Base-by-base conservation (phyloP, 2,888 invertebrate genomes). In the Crossocerus cetratus region DNA sequence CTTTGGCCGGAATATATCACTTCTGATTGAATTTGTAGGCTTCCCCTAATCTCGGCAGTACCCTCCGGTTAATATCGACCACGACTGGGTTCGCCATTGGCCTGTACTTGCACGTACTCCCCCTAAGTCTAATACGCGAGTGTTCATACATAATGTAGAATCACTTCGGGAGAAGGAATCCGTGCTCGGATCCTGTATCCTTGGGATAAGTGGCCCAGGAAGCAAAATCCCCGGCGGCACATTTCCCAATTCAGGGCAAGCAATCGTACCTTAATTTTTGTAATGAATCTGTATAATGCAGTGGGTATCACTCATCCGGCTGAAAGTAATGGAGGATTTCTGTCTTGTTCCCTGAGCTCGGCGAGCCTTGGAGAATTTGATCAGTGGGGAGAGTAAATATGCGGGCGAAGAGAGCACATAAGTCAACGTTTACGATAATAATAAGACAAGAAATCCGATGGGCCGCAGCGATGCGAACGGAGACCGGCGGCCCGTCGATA, bases 401-500 rank as follows among this genome's bases (percentile, higher is more conserved):
- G 49, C 49, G 13, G 18, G 21, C 43, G 53, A 57, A 21, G 8
- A 0, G 20, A 5, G 44, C 61, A 20, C n/a, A 49, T 49, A 49
- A 49, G 16, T 49, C 49, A 16, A 57, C 22, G 23, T 13, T 58
- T 16, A 23, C 16, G 11, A 32, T 14, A 58, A 49, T 45, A 0
- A 49, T 45, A 0, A 45, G 53, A 22, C 20, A 22, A 22, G 49
- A 13, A 42, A 53, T 18, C 0, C 21, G 18, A 32, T 2, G 23
- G 2, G 54, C 23, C 22, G 55, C 16, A 49, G 45, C 14, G 49
- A 16, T 45, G 63, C 45, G 53, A 32, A 32, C 60, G 53, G 32
- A 23, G 0, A 53, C 45, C 57, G 73, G 71, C 76, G 71, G 59
- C 62, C 69, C 67, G 67, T 63, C 80, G 73, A 86, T 84, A 83